Percentiles rank a stretch among this genome's conserved stretches.
Conservation (phyloP, 1,140 invertebrate genomes). For the Trigoniulus corallinus region DNA sequence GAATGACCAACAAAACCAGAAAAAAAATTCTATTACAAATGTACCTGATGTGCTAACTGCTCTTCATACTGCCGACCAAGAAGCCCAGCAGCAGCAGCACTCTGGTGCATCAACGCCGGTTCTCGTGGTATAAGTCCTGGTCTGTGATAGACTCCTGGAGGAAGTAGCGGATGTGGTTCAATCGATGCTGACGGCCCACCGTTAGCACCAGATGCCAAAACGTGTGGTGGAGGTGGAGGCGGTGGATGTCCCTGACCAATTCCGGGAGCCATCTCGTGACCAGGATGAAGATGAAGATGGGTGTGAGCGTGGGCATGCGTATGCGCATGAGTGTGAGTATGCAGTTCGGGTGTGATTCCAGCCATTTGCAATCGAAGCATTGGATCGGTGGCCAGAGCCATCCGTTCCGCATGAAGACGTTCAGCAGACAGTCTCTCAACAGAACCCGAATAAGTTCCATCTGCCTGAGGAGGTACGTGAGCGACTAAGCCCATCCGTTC, state of each 20-base stretch:
- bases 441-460: slow-evolving; percentile 7
- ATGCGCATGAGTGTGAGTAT: slow-evolving; percentile 70
- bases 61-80: slow-evolving; percentile 58
- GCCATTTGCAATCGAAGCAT: slow-evolving; percentile 71
- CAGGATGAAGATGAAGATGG: slow-evolving; percentile 71
- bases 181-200: slow-evolving; percentile 30
- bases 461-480: neutral
- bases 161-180: slow-evolving; percentile 27
- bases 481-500: slow-evolving; percentile 18
- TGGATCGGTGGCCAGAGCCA: slow-evolving; percentile 50
- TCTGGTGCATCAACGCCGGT: slow-evolving; percentile 25
- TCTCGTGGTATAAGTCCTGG: slow-evolving; percentile 11
- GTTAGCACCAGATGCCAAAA: slow-evolving; percentile 11
- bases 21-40: neutral
- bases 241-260: slow-evolving; percentile 6
- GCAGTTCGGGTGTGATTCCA: slow-evolving; percentile 52
- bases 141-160: slow-evolving; percentile 15
- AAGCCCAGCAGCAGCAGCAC: slow-evolving; percentile 34
- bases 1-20: slow-evolving; percentile 4
- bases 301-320: slow-evolving; percentile 54
- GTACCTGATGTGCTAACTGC: slow-evolving; percentile 58
- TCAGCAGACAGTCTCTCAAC: slow-evolving; percentile 27
- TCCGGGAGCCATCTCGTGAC: slow-evolving; percentile 48
- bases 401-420: slow-evolving; percentile 40
- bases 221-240: slow-evolving; percentile 7